Conservation (phyloP, 1,140 invertebrate species). For the Periplaneta americana region DNA sequence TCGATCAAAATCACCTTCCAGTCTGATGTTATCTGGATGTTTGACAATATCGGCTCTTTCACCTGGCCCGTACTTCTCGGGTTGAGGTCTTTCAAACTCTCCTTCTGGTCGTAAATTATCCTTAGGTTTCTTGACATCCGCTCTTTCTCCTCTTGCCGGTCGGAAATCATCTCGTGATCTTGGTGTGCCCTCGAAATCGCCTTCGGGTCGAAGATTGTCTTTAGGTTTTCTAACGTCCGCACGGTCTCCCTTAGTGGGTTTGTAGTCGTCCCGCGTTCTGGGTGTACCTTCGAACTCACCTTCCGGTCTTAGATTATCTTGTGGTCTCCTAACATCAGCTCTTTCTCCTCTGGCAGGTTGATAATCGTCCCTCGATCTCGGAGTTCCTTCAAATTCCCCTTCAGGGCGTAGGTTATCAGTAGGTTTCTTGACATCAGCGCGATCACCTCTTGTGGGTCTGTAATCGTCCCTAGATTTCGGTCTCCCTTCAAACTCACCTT, state of each 20-base stretch:
- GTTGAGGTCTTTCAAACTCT: constrained; percentile 33
- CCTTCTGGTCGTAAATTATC: constrained; percentile 46
- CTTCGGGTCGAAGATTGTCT: constrained; percentile 57
- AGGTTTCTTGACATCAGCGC: constrained; percentile 31
- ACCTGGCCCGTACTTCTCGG: constrained; percentile 31
- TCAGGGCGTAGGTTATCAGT: constrained; percentile 43
- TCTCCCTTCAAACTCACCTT: constrained; percentile 35
- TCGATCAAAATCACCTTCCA: constrained; percentile 52
- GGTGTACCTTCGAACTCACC: constrained; percentile 46
- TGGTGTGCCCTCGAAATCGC: constrained; percentile 46
- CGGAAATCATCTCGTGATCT: constrained; percentile 42
- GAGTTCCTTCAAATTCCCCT: constrained; percentile 47
- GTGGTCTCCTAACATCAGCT: constrained; percentile 24
- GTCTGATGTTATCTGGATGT: constrained; percentile 49
- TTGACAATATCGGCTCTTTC: constrained; percentile 43
- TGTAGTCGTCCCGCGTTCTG: constrained; percentile 36
- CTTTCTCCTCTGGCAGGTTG: constrained; percentile 23
- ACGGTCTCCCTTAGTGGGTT: constrained; percentile 41
- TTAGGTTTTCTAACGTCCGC: constrained; percentile 49
- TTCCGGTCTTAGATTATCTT: constrained; percentile 48
- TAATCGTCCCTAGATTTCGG: constrained; percentile 29
- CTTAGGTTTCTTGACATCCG: constrained; percentile 31
- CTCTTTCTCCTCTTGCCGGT: constrained; percentile 30
- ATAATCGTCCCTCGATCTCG: constrained; percentile 26
- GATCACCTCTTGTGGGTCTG: constrained; percentile 26